Percentiles rank a stretch among this genome's conserved stretches.
These are phyloP conservation scores for Leucozona laternaria DNA, from an alignment of 2,888 invertebrate genomes.

Conservation along the genomic window DNA sequence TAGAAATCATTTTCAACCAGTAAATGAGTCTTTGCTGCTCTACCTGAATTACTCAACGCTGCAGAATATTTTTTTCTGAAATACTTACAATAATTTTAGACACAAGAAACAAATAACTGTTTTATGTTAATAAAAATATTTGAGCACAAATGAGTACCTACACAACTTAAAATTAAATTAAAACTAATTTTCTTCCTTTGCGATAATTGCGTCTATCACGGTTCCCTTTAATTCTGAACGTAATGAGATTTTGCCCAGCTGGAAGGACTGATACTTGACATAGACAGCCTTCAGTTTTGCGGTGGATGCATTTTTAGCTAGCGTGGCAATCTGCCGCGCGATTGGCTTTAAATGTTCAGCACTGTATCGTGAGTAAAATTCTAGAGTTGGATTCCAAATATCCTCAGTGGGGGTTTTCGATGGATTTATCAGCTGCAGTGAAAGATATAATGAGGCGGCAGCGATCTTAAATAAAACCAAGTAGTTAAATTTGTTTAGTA, in stretches of 20 bases:
- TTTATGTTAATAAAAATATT: constrained; percentile 5
- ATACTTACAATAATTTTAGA: constrained; percentile 27
- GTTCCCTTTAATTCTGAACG: constrained; percentile 85
- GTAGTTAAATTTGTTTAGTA: neutral
- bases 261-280: constrained; percentile 87
- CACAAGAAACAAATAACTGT: constrained; percentile 34
- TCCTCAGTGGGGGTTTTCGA: constrained; percentile 81
- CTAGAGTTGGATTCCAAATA: constrained; percentile 90
- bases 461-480: constrained; percentile 79
- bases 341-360: constrained; percentile 88
- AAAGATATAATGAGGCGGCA: constrained; percentile 81
- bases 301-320: constrained; percentile 88
- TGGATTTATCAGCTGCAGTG: constrained; percentile 81
- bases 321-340: constrained; percentile 88
- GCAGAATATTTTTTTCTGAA: constrained; percentile 15
- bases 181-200: constrained; percentile 42
- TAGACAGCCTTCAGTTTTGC: constrained; percentile 89
- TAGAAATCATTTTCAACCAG: constrained; percentile 49
- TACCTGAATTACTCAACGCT: constrained; percentile 3
- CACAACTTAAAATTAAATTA: constrained; percentile 9
- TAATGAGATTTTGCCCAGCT: constrained; percentile 87
- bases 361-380: constrained; percentile 90
- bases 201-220: constrained; percentile 80
- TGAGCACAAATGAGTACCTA: constrained; percentile 4
- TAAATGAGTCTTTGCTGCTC: constrained; percentile 63